Evolutionary conservation across 2,888 invertebrate genomes (phyloP).

Genomic region (Tetanocera ferruginea): DNA sequence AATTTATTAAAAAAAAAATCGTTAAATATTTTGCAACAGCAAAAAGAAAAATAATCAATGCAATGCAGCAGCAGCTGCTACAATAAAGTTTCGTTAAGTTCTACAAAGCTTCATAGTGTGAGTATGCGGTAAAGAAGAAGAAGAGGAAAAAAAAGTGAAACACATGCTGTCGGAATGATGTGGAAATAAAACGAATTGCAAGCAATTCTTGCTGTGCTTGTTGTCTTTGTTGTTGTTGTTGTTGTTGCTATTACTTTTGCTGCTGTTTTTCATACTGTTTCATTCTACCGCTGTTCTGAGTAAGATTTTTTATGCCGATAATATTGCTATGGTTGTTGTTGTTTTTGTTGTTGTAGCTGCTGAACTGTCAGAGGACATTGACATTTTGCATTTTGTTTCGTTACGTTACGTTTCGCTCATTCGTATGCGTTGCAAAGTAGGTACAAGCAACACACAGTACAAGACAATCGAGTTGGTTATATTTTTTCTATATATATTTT

Average conservation of each 20-base stretch:
- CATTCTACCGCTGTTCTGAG: no score
- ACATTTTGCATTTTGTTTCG: conserved; percentile 67
- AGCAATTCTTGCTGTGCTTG: background rate
- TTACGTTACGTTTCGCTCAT: conserved; percentile 43
- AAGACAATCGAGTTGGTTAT: conserved; percentile 29
- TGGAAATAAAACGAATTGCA: conserved; percentile 13
- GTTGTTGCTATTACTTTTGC: background rate
- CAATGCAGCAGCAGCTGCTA: conserved; percentile 27
- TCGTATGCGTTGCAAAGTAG: background rate
- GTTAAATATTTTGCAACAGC: background rate
- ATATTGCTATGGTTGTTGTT: background rate
- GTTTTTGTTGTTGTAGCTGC: conserved; percentile 11
- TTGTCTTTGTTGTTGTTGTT: background rate
- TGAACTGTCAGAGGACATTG: conserved; percentile 61
- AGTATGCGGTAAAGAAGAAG: background rate
- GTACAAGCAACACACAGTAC: background rate
- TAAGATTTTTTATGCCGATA: no score
- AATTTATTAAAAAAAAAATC: background rate
- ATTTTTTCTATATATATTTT: conserved; percentile 24
- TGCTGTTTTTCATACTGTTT: conserved; percentile 1
- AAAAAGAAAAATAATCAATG: conserved; percentile 23
- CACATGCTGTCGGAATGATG: background rate
- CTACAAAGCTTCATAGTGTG: background rate
- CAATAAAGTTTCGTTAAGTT: conserved; percentile 20
- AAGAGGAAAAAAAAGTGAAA: background rate